Evolutionary conservation across 2,113 vertebrate genomes (phyloP).

Genomic region (Prionailurus viverrinus): DNA sequence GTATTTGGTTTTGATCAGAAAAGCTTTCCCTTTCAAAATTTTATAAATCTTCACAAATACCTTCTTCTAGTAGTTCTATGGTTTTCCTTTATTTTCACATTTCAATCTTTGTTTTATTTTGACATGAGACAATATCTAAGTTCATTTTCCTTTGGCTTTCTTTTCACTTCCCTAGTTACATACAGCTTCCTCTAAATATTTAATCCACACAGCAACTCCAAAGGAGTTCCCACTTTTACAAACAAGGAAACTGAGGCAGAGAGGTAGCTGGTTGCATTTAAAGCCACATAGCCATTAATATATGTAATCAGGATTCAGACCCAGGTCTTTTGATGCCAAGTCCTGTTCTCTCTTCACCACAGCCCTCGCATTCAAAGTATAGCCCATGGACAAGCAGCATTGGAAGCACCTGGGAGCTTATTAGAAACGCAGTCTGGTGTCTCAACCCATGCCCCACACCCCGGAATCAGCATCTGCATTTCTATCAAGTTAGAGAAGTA

Average conservation of each 20-base stretch:
- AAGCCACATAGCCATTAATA: background rate
- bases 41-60: constrained; percentile 22
- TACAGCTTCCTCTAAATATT: constrained; percentile 29
- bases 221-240: constrained; percentile 13
- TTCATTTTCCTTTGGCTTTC: constrained; percentile 18
- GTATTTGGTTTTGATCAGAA: constrained; percentile 1
- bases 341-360: background rate
- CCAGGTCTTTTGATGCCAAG: background rate
- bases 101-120: constrained; percentile 55
- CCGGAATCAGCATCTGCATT: background rate
- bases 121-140: background rate
- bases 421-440: background rate
- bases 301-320: background rate
- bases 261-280: background rate
- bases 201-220: background rate
- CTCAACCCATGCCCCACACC: background rate
- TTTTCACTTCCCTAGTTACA: constrained; percentile 34
- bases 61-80: background rate
- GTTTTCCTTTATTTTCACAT: constrained; percentile 27
- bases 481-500: background rate
- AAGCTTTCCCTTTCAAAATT: constrained; percentile 6
- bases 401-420: background rate
- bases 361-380: background rate
- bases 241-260: constrained; percentile 43
- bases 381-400: background rate